Percentiles rank a stretch among this genome's conserved stretches.
Evolutionary conservation across 23 tunicate species (phyloP).

Genomic region (Ascidia mentula): DNA sequence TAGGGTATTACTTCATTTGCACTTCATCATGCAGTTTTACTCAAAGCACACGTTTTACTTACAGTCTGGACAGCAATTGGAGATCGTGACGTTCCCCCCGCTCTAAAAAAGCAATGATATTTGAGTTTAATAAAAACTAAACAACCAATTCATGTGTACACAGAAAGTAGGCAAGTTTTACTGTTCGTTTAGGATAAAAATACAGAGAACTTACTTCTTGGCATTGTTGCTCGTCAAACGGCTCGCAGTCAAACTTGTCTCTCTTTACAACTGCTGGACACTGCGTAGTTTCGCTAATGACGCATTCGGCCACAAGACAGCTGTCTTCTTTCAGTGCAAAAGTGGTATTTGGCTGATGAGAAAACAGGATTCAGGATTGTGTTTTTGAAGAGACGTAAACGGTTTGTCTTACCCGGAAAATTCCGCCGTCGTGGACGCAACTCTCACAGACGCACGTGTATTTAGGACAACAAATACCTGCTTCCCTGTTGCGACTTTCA

Average conservation of each 20-base stretch:
- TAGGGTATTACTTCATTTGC: no score
- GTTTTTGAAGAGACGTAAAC: neutral
- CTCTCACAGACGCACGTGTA: neutral
- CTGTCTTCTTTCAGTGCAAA: neutral
- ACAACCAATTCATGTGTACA: no score
- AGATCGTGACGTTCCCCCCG: neutral
- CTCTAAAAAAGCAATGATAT: neutral
- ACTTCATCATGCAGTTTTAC: no score
- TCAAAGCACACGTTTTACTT: no score
- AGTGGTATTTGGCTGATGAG: neutral
- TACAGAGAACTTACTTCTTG: neutral
- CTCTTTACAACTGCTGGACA: neutral
- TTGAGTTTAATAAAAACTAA: no score
- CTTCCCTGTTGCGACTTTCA: no score
- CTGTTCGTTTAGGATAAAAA: no score
- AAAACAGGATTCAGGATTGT: no score
- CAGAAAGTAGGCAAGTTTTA: no score
- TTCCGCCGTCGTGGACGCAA: neutral
- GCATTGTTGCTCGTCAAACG: neutral
- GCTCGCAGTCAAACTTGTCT: neutral
- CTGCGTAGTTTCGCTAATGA: neutral
- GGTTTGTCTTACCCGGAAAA: neutral
- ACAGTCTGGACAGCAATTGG: neutral
- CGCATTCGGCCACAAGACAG: neutral
- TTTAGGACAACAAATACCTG: neutral